These are phyloP conservation scores for Muntiacus muntjak DNA, from an alignment of 2,113 vertebrate species.

Conservation along the genomic window DNA sequence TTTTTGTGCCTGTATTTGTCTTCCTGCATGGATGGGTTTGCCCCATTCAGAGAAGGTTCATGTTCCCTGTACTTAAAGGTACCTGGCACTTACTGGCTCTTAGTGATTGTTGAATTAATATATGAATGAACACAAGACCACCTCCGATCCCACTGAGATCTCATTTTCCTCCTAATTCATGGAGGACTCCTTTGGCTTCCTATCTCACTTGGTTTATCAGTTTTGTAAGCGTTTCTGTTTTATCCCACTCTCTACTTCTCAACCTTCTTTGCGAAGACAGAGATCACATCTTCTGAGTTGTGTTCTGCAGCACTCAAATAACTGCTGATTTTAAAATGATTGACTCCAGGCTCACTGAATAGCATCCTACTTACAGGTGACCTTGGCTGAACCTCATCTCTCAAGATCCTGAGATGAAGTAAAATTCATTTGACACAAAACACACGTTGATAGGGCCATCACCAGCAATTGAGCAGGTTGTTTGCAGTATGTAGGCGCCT, in stretches of 20 bases:
- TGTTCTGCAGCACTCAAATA: neutral
- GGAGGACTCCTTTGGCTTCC: neutral
- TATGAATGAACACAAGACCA: neutral
- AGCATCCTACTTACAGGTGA: neutral
- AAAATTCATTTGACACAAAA: conserved; percentile 1
- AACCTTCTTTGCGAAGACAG: neutral
- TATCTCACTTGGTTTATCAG: neutral
- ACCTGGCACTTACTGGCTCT: neutral
- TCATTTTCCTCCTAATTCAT: neutral
- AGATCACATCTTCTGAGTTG: neutral
- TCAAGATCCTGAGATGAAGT: neutral
- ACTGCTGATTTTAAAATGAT: neutral
- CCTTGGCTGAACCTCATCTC: neutral
- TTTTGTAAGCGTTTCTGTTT: neutral
- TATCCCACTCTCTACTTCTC: neutral
- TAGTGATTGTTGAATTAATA: neutral
- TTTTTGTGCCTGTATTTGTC: neutral
- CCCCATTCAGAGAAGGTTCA: neutral
- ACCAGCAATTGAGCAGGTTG: neutral
- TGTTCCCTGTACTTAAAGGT: neutral
- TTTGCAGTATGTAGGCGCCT: neutral
- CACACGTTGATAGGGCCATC: neutral
- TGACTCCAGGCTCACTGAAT: neutral
- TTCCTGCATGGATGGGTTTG: neutral
- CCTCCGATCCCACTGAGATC: neutral